Evolutionary conservation across 2,888 invertebrate species (phyloP), one percentile per base, ranked within the genome.

Genomic region (Rotaria magnacalcarata): DNA sequence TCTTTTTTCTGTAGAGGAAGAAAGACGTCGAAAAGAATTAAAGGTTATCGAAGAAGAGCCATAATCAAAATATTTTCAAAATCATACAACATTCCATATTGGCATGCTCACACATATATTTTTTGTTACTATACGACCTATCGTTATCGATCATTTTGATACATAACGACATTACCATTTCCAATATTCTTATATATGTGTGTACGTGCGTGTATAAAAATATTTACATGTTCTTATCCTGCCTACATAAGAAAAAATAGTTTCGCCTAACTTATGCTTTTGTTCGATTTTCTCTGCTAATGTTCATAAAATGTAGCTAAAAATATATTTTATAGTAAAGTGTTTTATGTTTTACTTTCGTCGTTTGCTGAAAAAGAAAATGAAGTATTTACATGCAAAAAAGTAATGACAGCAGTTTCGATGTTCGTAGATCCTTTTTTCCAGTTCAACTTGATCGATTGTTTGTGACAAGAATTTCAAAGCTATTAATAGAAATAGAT

Each of bases 11-110:
- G 4, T 80, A 80, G 80, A 80, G 24, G 80, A 80, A 80, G 80
- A 80, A 80, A 43, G 47, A 16, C 80, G 80, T 11, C 80, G 80
- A 24, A 43, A 47, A 80, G 80, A 80, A 80, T 47, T 80, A 47
- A 47, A 80, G 6, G 67, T 67, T 34, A 67, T 67, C 19, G 67
- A 67, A 67, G 67, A 67, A 19, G 67, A 67, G 34, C 67, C 67
- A 14, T 67, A 34, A 34, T 19, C 16, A 5, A 54, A 54, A 21
- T 19, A 4, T 34, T 19, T 34, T 14, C 52, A 14, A 67, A 67
- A 34, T 16, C 67, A 19, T 41, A 16, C 19, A 7, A 67, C 67
- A 67, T 67, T 67, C 67, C 67, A 67, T 41, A 67, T 34, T 34
- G 19, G 19, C 34, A 67, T 16, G 34, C 19, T 27, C 27, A 67